Evolutionary conservation across 1,140 invertebrate genomes (phyloP).

Genomic region (Penaeus indicus): DNA sequence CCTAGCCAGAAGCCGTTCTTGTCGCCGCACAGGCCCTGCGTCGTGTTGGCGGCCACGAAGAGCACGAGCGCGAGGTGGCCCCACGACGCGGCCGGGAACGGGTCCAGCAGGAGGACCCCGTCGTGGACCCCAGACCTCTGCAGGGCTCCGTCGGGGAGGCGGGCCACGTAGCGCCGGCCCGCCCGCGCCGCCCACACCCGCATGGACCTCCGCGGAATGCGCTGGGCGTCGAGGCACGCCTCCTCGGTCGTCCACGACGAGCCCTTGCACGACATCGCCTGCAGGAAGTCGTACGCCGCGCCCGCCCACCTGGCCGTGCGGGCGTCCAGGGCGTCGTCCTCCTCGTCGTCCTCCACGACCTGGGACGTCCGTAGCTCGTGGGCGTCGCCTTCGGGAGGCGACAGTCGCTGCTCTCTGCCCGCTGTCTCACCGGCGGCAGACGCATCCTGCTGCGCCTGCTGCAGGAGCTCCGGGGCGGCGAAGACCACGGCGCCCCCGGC

Average conservation of each 20-base stretch:
- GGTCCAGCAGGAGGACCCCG: conserved; percentile 71
- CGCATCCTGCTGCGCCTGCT: background rate
- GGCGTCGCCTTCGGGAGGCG: background rate
- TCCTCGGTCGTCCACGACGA: conserved; percentile 45
- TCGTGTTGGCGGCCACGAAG: conserved; percentile 68
- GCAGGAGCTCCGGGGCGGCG: conserved; percentile 30
- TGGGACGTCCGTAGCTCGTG: background rate
- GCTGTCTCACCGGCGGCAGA: too few species aligned
- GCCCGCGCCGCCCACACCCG: conserved; percentile 50
- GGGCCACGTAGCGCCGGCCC: conserved; percentile 37
- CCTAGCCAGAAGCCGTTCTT: conserved; percentile 34
- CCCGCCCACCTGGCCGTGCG: conserved; percentile 35
- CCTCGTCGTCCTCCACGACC: conserved; percentile 4
- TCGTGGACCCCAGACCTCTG: conserved; percentile 29
- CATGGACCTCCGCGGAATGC: conserved; percentile 15
- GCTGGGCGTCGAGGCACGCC: conserved; percentile 37
- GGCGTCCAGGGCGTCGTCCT: conserved; percentile 32
- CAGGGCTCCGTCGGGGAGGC: conserved; percentile 58
- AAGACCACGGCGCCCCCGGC: conserved; percentile 2
- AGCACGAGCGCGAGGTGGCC: conserved; percentile 74
- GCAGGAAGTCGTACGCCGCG: conserved; percentile 47
- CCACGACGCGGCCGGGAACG: conserved; percentile 72
- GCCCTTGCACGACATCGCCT: conserved; percentile 25
- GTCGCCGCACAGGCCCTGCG: conserved; percentile 17
- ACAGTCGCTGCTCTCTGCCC: too few species aligned